Conservation (phyloP, 2,797 vertebrate species). For the Tragelaphus eurycerus region DNA sequence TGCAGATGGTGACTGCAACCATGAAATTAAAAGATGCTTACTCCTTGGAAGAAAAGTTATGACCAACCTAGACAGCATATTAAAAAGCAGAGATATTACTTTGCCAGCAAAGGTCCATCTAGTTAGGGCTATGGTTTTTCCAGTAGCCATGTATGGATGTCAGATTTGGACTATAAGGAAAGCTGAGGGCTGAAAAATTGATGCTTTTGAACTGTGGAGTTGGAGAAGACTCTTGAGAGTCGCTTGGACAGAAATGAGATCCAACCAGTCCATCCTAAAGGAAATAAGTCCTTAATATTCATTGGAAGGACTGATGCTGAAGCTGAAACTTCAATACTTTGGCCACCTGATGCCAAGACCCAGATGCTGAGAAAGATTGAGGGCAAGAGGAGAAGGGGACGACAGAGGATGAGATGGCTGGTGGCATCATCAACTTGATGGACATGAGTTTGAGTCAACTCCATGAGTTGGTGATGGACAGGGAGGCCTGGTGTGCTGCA, state of each 20-base stretch:
- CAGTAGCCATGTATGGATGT: background rate
- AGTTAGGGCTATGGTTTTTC: background rate
- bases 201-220: background rate
- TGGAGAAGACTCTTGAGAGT: background rate
- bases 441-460: background rate
- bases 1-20: background rate
- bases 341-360: background rate
- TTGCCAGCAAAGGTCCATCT: background rate
- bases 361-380: background rate
- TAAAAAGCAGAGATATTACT: background rate
- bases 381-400: background rate
- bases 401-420: background rate
- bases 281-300: background rate
- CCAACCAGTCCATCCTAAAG: background rate
- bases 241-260: background rate
- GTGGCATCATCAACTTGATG: background rate
- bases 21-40: background rate
- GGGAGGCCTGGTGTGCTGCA: background rate
- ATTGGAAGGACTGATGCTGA: background rate
- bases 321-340: background rate
- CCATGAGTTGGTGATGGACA: background rate
- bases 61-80: background rate
- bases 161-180: background rate
- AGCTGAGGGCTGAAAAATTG: accelerated
- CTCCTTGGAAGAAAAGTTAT: background rate